Percentiles rank a stretch among this genome's conserved stretches.
These are phyloP conservation scores for Hydractinia echinata DNA, from an alignment of 30 jellyfish, hydroid and myxozoan genomes.

Conservation along the genomic window DNA sequence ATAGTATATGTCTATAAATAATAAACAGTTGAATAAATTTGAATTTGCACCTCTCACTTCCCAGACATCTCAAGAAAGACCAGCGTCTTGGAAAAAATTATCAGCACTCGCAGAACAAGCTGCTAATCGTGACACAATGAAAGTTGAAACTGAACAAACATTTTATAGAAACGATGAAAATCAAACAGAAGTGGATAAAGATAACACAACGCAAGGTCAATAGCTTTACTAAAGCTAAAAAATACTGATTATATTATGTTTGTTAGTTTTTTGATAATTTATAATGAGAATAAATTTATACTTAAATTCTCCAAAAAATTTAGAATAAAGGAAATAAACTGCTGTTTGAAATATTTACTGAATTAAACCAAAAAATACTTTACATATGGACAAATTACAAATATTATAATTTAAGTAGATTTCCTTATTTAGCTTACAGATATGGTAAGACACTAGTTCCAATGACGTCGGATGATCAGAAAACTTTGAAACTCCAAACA, in stretches of 20 bases:
- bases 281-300: too few species aligned
- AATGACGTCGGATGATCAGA: constrained; percentile 62
- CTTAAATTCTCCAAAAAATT: not conserved
- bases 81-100: constrained; percentile 67
- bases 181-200: constrained; percentile 81
- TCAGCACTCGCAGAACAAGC: constrained; percentile 88
- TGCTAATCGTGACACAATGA: constrained; percentile 69
- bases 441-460: constrained; percentile 94
- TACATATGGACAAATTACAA: not conserved
- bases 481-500: constrained; percentile 62
- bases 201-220: constrained; percentile 66
- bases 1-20: not conserved
- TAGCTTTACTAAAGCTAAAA: not conserved
- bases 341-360: too few species aligned
- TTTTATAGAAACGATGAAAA: constrained; percentile 72
- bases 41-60: not conserved
- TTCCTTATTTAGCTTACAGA: constrained; percentile 56
- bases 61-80: constrained; percentile 45
- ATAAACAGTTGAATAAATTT: not conserved
- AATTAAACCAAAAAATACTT: not conserved
- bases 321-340: too few species aligned
- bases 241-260: not conserved
- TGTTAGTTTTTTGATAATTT: not conserved
- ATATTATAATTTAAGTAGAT: not conserved
- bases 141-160: constrained; percentile 59